These are phyloP conservation scores for Lacerta viridis DNA, from an alignment of 2,797 vertebrate species.

Conservation along the genomic window DNA sequence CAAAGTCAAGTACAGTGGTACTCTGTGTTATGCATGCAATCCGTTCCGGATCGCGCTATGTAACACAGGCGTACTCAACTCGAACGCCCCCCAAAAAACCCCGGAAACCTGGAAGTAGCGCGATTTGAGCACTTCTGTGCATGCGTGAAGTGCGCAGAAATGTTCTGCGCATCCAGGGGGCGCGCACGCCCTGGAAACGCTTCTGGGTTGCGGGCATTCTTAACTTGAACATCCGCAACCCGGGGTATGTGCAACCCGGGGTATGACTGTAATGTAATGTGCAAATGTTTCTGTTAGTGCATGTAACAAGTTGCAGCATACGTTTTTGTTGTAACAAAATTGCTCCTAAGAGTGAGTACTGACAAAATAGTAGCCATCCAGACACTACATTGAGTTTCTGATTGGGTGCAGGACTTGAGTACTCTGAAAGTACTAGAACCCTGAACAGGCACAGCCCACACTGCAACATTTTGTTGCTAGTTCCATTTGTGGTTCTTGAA, in stretches of 20 bases:
- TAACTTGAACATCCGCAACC: no score
- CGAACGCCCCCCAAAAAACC: no score
- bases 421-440: neutral
- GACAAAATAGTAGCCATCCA: neutral
- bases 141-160: no score
- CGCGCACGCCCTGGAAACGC: no score
- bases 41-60: no score
- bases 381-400: neutral
- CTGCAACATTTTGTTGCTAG: neutral
- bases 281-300: constrained; percentile 8
- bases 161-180: no score
- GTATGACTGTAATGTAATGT: neutral
- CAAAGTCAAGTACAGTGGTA: neutral
- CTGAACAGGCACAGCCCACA: neutral
- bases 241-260: no score
- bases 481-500: neutral
- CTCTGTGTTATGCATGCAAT: no score
- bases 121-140: no score
- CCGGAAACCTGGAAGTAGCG: no score
- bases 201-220: no score
- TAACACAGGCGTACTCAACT: no score
- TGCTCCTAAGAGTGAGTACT: neutral
- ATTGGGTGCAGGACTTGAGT: neutral
- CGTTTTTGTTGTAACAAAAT: neutral
- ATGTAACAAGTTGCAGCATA: neutral